phyloP scores from a whole-genome alignment of 2,888 invertebrate genomes.

The Bhutanitis thaidina region DNA sequence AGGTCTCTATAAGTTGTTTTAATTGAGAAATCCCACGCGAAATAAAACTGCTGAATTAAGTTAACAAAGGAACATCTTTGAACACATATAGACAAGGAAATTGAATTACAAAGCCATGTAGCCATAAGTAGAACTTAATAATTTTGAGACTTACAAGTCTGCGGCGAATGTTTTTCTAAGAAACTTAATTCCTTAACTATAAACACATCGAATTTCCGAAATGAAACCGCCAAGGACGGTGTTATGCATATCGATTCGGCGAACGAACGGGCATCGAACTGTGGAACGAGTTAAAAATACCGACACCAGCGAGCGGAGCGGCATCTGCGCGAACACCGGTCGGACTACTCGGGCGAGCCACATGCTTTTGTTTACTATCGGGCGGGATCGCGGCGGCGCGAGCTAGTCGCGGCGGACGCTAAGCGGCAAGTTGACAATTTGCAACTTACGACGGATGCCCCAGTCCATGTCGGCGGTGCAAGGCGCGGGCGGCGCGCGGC shows the following conservation, averaged over 20 bases:
- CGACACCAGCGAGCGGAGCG: constrained; percentile 64
- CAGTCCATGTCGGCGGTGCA: constrained; percentile 68
- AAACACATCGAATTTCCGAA: constrained; percentile 51
- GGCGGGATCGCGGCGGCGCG: constrained; percentile 47
- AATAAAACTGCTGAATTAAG: constrained; percentile 41
- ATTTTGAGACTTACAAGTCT: constrained; percentile 59
- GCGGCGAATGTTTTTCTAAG: constrained; percentile 36
- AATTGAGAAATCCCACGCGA: constrained; percentile 44
- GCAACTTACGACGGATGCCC: constrained; percentile 77
- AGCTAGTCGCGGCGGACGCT: constrained; percentile 14
- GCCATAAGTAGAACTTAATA: constrained; percentile 31
- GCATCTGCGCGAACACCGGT: constrained; percentile 75
- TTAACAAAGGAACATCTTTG: constrained; percentile 34
- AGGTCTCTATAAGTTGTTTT: constrained; percentile 50
- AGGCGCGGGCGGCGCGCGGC: constrained; percentile 55
- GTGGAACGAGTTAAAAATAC: constrained; percentile 78
- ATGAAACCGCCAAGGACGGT: constrained; percentile 61
- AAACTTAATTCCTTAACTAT: constrained; percentile 42
- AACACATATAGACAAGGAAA: constrained; percentile 32
- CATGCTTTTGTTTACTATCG: constrained; percentile 79
- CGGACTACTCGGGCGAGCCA: constrained; percentile 63
- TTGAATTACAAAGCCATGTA: constrained; percentile 33
- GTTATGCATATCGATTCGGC: constrained; percentile 75
- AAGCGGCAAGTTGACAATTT: not conserved
- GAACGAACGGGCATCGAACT: constrained; percentile 76